Evolutionary conservation across 2,797 vertebrate species (phyloP), one percentile per base, ranked within the genome.

Genomic region (Pantherophis alleghaniensis): DNA sequence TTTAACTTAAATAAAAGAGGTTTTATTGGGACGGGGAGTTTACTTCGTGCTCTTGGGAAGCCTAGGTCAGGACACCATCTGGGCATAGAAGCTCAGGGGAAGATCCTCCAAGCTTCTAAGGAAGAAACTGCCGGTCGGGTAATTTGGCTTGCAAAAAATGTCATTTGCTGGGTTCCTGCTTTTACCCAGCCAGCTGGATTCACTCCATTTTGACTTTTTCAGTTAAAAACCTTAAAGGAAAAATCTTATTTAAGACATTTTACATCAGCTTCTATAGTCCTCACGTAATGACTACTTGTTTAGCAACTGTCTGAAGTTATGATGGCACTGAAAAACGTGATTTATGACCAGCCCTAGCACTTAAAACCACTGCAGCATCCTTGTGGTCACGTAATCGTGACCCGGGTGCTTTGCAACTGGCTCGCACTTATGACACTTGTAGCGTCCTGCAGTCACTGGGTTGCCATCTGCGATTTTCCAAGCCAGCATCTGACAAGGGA

Each of bases 331-430:
- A 74, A 74, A 74, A 74, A 37, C 1, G 14, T 37, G n/a, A 37
- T 37, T 18, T 18, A 74, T 18, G 66, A 74, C n/a, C 66, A 18
- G n/a, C 2, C n/a, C n/a, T n/a, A 14, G 13, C 28, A 66, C 63
- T 74, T 74, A 18, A 18, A 74, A 74, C n/a, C n/a, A 32, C 0
- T 32, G 14, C 66, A 37, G 66, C n/a, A 74, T 74, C n/a, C n/a
- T 14, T 3, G n/a, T 37, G 16, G 6, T 74, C n/a, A 74, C 1
- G 7, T 7, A 0, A 74, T 37, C 0, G 6, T 7, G 6, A 32
- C 14, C 16, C 0, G n/a, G 6, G 66, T 18, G n/a, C 14, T 37
- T 74, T 14, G 66, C 66, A 37, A 74, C 14, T 74, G 66, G 66
- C 16, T 18, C 0, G 7, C 7, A 74, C 16, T 74, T 74, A 37